A percentile compares a stretch with the other conserved stretches of the same genome.
These are phyloP conservation scores for Alfaro cultratus DNA, from an alignment of 2,797 vertebrate genomes.

Conservation along the genomic window DNA sequence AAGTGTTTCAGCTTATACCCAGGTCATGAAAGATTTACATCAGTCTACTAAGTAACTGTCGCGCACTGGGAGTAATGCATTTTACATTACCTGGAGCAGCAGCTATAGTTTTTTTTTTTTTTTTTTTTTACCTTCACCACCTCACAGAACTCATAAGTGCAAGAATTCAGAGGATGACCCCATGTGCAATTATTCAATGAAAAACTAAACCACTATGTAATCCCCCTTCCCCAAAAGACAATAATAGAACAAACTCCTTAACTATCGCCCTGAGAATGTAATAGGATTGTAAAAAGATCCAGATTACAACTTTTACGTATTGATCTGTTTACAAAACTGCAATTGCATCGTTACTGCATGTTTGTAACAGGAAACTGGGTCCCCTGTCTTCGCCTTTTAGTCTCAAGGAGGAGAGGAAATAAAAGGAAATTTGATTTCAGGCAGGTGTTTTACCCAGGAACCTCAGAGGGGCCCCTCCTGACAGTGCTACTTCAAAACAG, in stretches of 20 bases:
- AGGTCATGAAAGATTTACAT: slow-evolving; percentile 17
- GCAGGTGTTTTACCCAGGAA: slow-evolving; percentile 64
- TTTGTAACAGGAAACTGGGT: slow-evolving; percentile 20
- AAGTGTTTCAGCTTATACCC: background rate
- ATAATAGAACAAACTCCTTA: slow-evolving; percentile 3
- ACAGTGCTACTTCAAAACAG: slow-evolving; percentile 63
- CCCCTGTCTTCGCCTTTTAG: slow-evolving; percentile 27
- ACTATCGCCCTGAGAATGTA: background rate
- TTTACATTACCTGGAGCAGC: slow-evolving; percentile 21
- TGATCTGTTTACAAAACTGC: slow-evolving; percentile 6
- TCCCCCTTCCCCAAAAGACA: background rate
- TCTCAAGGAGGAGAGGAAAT: slow-evolving; percentile 52
- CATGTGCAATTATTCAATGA: background rate
- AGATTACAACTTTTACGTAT: slow-evolving; percentile 10
- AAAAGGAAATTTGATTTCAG: slow-evolving; percentile 66
- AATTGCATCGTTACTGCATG: background rate
- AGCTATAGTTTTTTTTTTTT: background rate
- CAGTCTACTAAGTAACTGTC: slow-evolving; percentile 29
- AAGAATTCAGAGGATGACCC: slow-evolving; percentile 5
- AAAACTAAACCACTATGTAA: background rate
- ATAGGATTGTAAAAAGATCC: background rate
- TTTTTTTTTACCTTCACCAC: background rate
- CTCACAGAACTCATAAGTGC: slow-evolving; percentile 14
- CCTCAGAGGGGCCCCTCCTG: slow-evolving; percentile 59
- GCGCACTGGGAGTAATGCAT: slow-evolving; percentile 25